These are phyloP conservation scores for Schizopygopsis pylzovi DNA, from an alignment of 2,797 vertebrate genomes.

Conservation along the genomic window DNA sequence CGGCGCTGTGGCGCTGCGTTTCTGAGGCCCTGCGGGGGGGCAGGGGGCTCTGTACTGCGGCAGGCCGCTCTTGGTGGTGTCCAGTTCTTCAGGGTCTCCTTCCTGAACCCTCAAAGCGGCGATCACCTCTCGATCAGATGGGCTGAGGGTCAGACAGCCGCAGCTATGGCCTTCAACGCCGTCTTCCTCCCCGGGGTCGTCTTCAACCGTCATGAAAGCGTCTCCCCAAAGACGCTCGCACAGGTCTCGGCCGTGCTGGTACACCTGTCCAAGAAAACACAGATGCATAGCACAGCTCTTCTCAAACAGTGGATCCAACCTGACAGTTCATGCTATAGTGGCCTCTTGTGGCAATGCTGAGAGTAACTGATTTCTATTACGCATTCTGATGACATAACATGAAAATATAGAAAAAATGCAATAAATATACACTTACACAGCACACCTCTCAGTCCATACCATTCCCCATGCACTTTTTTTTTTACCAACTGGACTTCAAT, in stretches of 20 bases:
- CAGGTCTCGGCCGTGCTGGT: conserved; percentile 80
- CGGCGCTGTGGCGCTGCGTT: conserved; percentile 42
- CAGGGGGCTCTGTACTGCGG: conserved; percentile 74
- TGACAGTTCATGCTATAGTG: not conserved
- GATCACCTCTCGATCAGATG: conserved; percentile 76
- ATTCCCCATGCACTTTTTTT: too few relatives aligned
- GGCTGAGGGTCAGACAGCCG: conserved; percentile 81
- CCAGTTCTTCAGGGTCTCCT: conserved; percentile 76
- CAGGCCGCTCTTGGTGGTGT: conserved; percentile 78
- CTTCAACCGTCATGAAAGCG: conserved; percentile 77
- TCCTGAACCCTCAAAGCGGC: conserved; percentile 76
- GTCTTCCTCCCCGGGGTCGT: conserved; percentile 66
- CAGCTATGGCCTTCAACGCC: conserved; percentile 67
- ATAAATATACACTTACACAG: not conserved
- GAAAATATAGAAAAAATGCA: not conserved
- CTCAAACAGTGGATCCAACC: not conserved
- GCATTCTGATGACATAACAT: not conserved
- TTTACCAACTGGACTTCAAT: too few relatives aligned
- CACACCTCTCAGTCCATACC: too few relatives aligned
- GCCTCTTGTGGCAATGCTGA: not conserved
- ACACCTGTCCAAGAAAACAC: conserved; percentile 74
- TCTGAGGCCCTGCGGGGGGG: conserved; percentile 43
- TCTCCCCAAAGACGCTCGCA: conserved; percentile 83
- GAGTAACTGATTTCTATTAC: not conserved
- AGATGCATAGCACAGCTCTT: not conserved